Base-by-base conservation (phyloP, 2,888 invertebrate species). In the Dinocampus coccinellae region DNA sequence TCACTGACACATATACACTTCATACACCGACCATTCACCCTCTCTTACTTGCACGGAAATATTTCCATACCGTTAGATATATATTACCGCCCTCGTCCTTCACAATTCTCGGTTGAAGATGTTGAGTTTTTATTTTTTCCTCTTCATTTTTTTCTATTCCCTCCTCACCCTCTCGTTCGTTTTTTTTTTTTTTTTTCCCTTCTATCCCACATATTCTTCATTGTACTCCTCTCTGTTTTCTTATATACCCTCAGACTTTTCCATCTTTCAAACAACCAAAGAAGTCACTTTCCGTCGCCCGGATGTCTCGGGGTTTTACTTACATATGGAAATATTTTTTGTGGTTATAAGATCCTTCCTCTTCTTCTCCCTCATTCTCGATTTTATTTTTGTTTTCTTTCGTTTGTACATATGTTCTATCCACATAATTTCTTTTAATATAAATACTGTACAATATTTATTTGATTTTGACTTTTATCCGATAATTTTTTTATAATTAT, bases 1-100 rank as follows among this genome's bases (percentile, higher is more conserved):
- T 13, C 13, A 29, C 55, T 70, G 7, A 61, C 39, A 26, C 53
- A n/a, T 33, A 47, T 52, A 13, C 60, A 47, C 60, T 3, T 36
- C 33, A 29, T 33, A 9, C n/a, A n/a, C n/a, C 22, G 29, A 26
- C 62, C 29, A 26, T 57, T 47, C 47, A 47, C 47, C 47, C 66
- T 57, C 53, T 60, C 13, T 52, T 55, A 61, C 73, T 61, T 65
- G 68, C 62, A 47, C 57, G 55, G 67, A 65, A 70, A 69, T 66
- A 66, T 68, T 65, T 73, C 69, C 53, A 64, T 58, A 61, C 58
- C 10, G n/a, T 62, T 42, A 20, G 47, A 20, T 16, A 16, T 52
- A 39, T 24, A 33, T 60, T 60, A 11, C 33, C 20, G 33, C 60
- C 34, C 60, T 36, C 36, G 16, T 20, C 16, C 47, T 47, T 47